phyloP scores from a whole-genome alignment of 2,888 invertebrate species.

The Crioceris asparagi region DNA sequence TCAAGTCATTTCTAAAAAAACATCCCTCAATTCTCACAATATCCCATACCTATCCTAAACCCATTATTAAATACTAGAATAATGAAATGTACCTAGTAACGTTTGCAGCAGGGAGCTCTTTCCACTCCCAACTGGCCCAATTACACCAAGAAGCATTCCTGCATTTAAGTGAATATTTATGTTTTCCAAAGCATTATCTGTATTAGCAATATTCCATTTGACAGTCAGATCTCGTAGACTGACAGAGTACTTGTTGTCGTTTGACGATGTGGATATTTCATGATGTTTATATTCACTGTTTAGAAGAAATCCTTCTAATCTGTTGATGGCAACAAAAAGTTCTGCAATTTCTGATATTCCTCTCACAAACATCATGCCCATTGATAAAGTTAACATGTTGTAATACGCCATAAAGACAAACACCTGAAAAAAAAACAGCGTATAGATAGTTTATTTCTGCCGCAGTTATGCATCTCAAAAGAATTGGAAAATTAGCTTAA shows the following conservation, averaged over 20 bases:
- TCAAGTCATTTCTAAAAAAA: no score
- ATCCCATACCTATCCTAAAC: no score
- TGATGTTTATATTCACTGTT: slow-evolving; percentile 1
- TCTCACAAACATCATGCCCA: slow-evolving; percentile 41
- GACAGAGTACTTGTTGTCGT: slow-evolving; percentile 23
- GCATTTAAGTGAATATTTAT: slow-evolving; percentile 26
- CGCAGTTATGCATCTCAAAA: no score
- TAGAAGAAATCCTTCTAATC: slow-evolving; percentile 27
- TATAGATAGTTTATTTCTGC: no score
- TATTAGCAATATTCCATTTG: slow-evolving; percentile 30
- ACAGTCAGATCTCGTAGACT: slow-evolving; percentile 27
- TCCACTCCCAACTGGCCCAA: slow-evolving; percentile 49
- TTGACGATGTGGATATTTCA: no score
- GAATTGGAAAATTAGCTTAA: no score
- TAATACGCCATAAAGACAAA: not conserved
- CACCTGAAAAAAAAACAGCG: slow-evolving; percentile 3
- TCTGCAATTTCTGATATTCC: slow-evolving; percentile 39
- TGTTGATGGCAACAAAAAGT: slow-evolving; percentile 35
- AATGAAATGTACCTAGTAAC: slow-evolving; percentile 1
- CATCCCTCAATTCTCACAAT: no score
- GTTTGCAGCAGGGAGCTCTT: slow-evolving; percentile 54
- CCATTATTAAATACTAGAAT: no score
- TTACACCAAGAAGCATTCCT: slow-evolving; percentile 40
- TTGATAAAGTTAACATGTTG: not conserved
- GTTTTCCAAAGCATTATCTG: slow-evolving; percentile 30